Percentiles rank a stretch among this genome's conserved stretches.
These are phyloP conservation scores for Mesoligia furuncula DNA, from an alignment of 2,888 invertebrate species.

Conservation along the genomic window DNA sequence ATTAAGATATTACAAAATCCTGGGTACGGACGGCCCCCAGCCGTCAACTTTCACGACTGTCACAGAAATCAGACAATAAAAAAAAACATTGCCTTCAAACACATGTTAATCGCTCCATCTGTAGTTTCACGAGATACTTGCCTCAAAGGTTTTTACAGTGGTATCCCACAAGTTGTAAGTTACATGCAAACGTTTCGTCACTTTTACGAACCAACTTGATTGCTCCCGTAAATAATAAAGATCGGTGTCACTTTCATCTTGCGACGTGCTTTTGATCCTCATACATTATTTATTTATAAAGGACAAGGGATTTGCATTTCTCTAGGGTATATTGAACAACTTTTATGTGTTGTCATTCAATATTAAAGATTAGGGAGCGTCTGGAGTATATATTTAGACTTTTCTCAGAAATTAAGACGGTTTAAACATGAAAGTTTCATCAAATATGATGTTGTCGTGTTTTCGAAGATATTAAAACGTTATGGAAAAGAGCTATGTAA, in stretches of 20 bases:
- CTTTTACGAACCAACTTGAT: constrained; percentile 57
- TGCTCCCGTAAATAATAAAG: constrained; percentile 63
- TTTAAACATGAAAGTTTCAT: constrained; percentile 73
- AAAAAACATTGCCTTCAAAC: constrained; percentile 8
- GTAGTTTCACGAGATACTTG: constrained; percentile 5
- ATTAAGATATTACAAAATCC: no score
- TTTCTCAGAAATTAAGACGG: constrained; percentile 73
- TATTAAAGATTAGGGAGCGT: constrained; percentile 79
- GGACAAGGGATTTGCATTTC: constrained; percentile 82
- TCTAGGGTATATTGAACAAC: constrained; percentile 83
- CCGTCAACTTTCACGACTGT: not conserved
- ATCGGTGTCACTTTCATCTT: constrained; percentile 62
- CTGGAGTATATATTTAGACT: constrained; percentile 72
- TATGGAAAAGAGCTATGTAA: constrained; percentile 20
- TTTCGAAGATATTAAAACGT: constrained; percentile 41
- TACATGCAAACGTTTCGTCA: constrained; percentile 30
- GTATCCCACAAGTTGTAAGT: constrained; percentile 10
- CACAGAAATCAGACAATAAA: constrained; percentile 14
- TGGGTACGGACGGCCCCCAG: no score
- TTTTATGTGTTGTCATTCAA: constrained; percentile 84
- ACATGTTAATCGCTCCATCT: constrained; percentile 22
- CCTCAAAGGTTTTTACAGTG: constrained; percentile 22
- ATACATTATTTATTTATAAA: constrained; percentile 84
- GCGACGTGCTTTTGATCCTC: constrained; percentile 59
- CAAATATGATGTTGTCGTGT: constrained; percentile 68